phyloP scores from a whole-genome alignment of 2,797 vertebrate genomes.

The Sebastes melanostomus region DNA sequence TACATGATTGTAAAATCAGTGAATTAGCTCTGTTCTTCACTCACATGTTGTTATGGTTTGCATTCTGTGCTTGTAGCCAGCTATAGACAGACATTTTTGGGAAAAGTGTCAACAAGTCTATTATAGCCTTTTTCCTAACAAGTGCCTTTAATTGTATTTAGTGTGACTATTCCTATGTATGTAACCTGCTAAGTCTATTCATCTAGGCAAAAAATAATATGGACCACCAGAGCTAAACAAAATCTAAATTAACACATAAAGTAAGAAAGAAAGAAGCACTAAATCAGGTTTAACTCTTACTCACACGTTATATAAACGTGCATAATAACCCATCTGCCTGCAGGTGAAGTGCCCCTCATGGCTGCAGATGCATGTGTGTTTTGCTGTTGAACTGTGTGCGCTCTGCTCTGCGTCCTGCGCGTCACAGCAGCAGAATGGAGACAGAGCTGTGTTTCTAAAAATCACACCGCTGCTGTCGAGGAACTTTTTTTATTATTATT shows the following conservation, averaged over 20 bases:
- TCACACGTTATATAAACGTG: neutral
- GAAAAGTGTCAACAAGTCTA: no score
- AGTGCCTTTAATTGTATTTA: no score
- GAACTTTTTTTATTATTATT: conserved; percentile 11
- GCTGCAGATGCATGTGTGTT: conserved; percentile 22
- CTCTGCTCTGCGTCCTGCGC: conserved; percentile 55
- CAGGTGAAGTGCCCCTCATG: conserved; percentile 45
- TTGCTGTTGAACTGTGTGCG: conserved; percentile 34
- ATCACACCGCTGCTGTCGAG: conserved; percentile 72
- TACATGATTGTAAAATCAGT: no score
- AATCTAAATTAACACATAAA: fast-evolving
- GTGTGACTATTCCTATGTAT: no score
- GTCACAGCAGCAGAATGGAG: conserved; percentile 74
- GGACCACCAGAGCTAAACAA: neutral
- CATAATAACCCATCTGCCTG: neutral
- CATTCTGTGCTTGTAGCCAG: no score
- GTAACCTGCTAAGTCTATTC: no score
- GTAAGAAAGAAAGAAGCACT: neutral
- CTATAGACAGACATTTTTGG: no score
- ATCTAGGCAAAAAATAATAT: no score
- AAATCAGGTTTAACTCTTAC: neutral
- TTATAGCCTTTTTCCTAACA: no score
- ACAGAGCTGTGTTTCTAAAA: conserved; percentile 76
- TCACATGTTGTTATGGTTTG: no score
- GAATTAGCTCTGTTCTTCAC: no score